Evolutionary conservation across 2,113 vertebrate genomes (phyloP), one percentile per base, ranked within the genome.

Genomic region (Penelope pileata): DNA sequence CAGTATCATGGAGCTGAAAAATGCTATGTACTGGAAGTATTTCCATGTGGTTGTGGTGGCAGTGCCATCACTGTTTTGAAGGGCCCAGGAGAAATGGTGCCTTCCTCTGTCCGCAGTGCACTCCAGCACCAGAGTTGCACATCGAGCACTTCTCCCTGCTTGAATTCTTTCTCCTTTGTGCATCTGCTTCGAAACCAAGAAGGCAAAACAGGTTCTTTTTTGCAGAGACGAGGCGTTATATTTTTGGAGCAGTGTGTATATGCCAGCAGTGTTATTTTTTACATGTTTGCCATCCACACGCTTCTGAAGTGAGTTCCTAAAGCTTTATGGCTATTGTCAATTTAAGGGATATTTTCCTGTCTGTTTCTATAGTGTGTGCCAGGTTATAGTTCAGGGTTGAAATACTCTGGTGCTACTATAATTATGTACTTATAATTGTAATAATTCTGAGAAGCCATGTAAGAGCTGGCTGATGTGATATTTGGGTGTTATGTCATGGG

Each of bases 261-360:
- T 43, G 10, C 30, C 86, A 34, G 68, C 9, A 6, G 0, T 23
- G 4, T 2, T 3, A 32, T 10, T 74, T 88, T 68, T 45, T 54
- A 10, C 32, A 21, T 3, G 0, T 29, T 18, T 64, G 16, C 10
- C 5, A 8, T 48, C 30, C 38, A 6, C 40, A 36, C 9, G 3
- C 32, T 81, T 79, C 7, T 70, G 29, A 69, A 70, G 43, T 24
- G 12, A 54, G 9, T 64, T 92, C 12, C 14, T 68, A 40, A 34
- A 38, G 12, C 19, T 77, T 81, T 51, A 9, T 24, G 32, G 50
- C 19, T 43, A 11, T 19, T 82, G 32, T 59, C 0, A 45, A 67
- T 88, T 73, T 38, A 66, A 73, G 60, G 16, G 21, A 26, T 66
- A 1, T 62, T 91, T 74, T 92, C 11, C 30, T 80, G 17, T 56